Evolutionary conservation across 1,140 invertebrate genomes (phyloP).

Genomic region (Solen grandis): DNA sequence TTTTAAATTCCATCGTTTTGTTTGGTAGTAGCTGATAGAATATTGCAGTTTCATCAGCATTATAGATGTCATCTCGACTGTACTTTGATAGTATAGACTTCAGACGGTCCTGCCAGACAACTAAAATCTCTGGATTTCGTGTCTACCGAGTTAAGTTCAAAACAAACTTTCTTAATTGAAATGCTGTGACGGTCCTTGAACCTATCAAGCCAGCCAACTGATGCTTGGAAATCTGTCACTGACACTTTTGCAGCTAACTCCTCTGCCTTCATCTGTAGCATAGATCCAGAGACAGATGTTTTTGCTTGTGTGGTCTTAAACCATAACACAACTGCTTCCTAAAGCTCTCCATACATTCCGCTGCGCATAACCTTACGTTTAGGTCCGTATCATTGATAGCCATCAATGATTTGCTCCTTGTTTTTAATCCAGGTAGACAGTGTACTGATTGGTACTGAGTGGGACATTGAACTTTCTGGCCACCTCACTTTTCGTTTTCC

Average conservation of each 20-base stretch:
- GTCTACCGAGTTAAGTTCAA: conserved; percentile 5
- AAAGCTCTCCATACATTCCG: neutral
- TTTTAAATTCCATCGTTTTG: conserved; percentile 64
- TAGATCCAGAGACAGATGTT: neutral
- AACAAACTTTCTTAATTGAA: conserved; percentile 20
- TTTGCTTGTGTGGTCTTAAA: neutral
- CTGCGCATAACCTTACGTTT: neutral
- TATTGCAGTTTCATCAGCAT: conserved; percentile 60
- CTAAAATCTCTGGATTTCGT: neutral
- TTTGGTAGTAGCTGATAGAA: conserved; percentile 57
- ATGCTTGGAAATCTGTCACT: neutral
- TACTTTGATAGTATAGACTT: conserved; percentile 11
- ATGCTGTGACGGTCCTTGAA: conserved; percentile 42
- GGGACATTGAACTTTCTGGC: no score
- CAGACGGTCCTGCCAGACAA: neutral
- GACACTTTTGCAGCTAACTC: neutral
- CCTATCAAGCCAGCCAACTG: conserved; percentile 13
- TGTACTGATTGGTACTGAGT: no score
- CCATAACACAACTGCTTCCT: neutral
- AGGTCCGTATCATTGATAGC: neutral
- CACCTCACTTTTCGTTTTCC: no score
- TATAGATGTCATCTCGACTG: conserved; percentile 51
- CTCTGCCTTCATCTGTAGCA: neutral
- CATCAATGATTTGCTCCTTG: neutral
- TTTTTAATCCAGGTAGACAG: neutral